A percentile compares a stretch with the other conserved stretches of the same genome.
phyloP scores from a whole-genome alignment of 2,797 vertebrate genomes.

The Phalanger gymnotis region DNA sequence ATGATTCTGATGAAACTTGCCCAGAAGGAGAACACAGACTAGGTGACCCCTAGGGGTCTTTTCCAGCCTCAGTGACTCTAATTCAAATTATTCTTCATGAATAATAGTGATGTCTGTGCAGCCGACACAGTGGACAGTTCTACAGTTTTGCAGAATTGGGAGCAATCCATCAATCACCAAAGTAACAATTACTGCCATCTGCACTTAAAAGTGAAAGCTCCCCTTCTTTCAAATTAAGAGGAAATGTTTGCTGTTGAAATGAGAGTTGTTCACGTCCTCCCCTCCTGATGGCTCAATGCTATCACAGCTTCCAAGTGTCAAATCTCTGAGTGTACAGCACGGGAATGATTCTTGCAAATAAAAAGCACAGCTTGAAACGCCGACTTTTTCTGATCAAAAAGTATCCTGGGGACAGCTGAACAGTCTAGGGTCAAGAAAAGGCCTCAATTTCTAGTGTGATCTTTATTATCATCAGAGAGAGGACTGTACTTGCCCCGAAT shows the following conservation, averaged over 20 bases:
- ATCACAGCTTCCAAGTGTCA: conserved; percentile 75
- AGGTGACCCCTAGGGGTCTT: not conserved
- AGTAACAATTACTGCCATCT: conserved; percentile 64
- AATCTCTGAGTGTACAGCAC: conserved; percentile 56
- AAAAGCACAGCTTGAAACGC: conserved; percentile 81
- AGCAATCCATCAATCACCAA: conserved; percentile 69
- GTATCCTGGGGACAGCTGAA: conserved; percentile 75
- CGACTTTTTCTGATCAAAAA: conserved; percentile 83
- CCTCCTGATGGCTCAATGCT: conserved; percentile 73
- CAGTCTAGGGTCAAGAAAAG: conserved; percentile 75
- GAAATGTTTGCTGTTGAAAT: conserved; percentile 76
- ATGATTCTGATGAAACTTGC: conserved; percentile 1
- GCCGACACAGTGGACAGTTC: conserved; percentile 30
- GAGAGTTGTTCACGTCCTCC: conserved; percentile 65
- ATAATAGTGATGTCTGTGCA: not conserved
- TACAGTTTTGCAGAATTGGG: conserved; percentile 59
- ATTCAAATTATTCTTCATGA: not conserved
- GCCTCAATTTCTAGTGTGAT: conserved; percentile 62
- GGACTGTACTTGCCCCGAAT: conserved; percentile 39
- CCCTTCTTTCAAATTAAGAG: conserved; percentile 73
- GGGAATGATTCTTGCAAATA: conserved; percentile 77
- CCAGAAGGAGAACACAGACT: conserved; percentile 6
- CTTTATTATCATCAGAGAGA: conserved; percentile 79
- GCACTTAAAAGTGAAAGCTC: conserved; percentile 73
- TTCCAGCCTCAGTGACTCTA: not conserved